Evolutionary conservation across 2,113 vertebrate species (phyloP).

Genomic region (Pseudolaguvia tuberculata): DNA sequence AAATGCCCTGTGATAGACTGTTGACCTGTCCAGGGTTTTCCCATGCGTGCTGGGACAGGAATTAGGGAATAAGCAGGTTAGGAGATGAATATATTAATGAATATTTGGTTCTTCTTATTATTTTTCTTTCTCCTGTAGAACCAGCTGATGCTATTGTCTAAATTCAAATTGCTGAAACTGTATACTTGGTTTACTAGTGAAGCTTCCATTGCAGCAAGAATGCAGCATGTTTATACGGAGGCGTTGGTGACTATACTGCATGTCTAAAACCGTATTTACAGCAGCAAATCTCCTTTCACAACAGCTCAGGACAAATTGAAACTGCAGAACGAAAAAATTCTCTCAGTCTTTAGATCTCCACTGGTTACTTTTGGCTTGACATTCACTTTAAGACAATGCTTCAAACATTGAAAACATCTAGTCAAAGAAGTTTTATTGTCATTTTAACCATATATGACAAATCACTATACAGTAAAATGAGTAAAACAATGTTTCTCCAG

Average conservation of each 20-base stretch:
- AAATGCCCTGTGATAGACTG: too few species aligned
- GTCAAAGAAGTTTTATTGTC: too few species aligned
- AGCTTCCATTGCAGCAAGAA: not conserved
- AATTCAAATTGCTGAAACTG: not conserved
- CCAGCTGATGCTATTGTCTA: not conserved
- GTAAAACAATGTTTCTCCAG: too few species aligned
- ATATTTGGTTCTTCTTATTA: not conserved
- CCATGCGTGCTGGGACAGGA: too few species aligned
- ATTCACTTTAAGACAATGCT: too few species aligned
- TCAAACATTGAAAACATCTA: too few species aligned
- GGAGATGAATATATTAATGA: too few species aligned
- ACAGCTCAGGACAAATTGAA: not conserved
- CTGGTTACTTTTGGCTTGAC: too few species aligned
- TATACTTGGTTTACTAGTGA: not conserved
- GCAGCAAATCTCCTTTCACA: slow-evolving; percentile 5
- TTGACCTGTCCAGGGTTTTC: too few species aligned
- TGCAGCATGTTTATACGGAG: not conserved
- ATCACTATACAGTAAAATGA: too few species aligned
- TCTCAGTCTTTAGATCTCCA: not conserved
- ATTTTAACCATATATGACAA: too few species aligned
- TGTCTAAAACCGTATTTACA: not conserved
- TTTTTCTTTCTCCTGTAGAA: not conserved
- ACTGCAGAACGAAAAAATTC: not conserved
- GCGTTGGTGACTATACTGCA: not conserved
- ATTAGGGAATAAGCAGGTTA: too few species aligned